phyloP scores from a whole-genome alignment of 2,797 vertebrate species.

The Poecilia picta region DNA sequence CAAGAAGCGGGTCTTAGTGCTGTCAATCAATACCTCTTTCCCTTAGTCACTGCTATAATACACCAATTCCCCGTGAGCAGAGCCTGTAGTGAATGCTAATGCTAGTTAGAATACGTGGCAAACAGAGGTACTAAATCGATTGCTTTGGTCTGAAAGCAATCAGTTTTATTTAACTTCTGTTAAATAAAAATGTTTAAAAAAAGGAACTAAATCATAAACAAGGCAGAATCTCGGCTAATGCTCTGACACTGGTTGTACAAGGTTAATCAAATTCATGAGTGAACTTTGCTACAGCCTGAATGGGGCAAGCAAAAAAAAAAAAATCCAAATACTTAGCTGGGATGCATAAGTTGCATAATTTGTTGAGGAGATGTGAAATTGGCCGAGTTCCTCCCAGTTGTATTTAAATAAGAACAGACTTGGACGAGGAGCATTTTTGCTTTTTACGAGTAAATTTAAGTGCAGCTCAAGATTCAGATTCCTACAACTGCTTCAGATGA shows the following conservation, averaged over 20 bases:
- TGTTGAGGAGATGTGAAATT: neutral
- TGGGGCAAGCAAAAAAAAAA: neutral
- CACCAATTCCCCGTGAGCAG: no score
- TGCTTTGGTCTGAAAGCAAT: neutral
- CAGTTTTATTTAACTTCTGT: neutral
- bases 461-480: neutral
- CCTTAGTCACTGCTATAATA: no score
- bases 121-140: neutral
- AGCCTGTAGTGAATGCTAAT: no score
- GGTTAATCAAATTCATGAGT: neutral
- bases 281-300: neutral
- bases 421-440: neutral
- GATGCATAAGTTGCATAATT: neutral
- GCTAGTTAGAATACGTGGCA: neutral
- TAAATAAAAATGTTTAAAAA: no score
- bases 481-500: no score
- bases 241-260: neutral
- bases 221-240: neutral
- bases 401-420: neutral
- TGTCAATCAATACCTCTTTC: no score
- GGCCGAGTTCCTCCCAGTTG: neutral
- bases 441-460: neutral
- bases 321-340: neutral
- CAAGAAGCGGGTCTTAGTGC: no score
- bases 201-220: neutral